Conservation (phyloP, 2,888 invertebrate genomes). For the Pristionchus arcanus region DNA sequence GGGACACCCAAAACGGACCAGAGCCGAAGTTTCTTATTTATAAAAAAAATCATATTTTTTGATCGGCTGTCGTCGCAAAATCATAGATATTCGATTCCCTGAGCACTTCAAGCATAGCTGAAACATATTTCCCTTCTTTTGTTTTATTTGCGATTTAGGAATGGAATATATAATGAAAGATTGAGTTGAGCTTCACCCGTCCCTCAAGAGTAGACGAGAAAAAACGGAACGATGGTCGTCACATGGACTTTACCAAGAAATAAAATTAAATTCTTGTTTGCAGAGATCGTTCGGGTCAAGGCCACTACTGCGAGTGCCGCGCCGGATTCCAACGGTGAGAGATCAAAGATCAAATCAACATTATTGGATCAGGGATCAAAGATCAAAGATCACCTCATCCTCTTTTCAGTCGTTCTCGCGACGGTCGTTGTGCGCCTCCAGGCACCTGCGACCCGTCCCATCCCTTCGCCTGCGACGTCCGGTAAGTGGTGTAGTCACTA, state of each 20-base stretch:
- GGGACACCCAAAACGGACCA: no score
- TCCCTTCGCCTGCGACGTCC: conserved; percentile 72
- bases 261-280: neutral
- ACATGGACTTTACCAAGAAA: neutral
- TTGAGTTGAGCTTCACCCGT: neutral
- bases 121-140: neutral
- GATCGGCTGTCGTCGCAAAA: no score
- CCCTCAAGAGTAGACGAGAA: neutral
- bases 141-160: neutral
- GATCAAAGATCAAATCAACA: neutral
- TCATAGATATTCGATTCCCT: no score
- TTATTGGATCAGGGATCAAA: neutral
- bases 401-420: conserved; percentile 46
- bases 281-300: conserved; percentile 54
- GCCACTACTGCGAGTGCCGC: conserved; percentile 70
- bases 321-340: conserved; percentile 69
- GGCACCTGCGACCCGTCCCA: conserved; percentile 77
- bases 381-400: neutral
- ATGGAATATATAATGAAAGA: neutral
- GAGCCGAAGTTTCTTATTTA: no score
- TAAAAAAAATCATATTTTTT: no score
- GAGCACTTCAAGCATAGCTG: no score
- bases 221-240: neutral
- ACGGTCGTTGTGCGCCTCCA: conserved; percentile 49
- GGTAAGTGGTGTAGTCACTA: conserved; percentile 15